phyloP scores from a whole-genome alignment of 2,888 invertebrate genomes.

The Prostheceraeus crozeri region DNA sequence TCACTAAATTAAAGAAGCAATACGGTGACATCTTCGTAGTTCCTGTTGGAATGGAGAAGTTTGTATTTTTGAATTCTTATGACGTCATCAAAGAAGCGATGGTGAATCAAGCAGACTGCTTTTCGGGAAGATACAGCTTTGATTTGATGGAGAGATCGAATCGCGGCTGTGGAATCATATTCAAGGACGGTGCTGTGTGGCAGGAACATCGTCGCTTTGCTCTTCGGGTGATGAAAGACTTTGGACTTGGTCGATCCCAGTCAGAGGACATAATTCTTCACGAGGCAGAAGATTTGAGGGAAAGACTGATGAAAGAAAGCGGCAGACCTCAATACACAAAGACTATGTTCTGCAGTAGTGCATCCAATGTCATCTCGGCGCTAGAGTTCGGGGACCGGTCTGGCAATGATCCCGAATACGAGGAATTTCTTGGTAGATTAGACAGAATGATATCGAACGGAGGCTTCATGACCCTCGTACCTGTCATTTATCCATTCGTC shows the following conservation, averaged over 20 bases:
- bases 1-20: too few relatives aligned
- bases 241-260: conserved; percentile 23
- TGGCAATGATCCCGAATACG: too few relatives aligned
- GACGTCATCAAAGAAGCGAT: conserved; percentile 33
- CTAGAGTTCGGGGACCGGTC: too few relatives aligned
- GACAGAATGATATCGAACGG: too few relatives aligned
- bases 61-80: conserved; percentile 12
- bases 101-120: conserved; percentile 2
- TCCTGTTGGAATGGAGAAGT: conserved; percentile 20
- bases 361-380: too few relatives aligned
- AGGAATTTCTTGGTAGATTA: too few relatives aligned
- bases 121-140: conserved; percentile 24
- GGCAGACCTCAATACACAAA: too few relatives aligned
- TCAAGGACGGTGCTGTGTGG: conserved; percentile 34
- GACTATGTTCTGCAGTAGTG: too few relatives aligned
- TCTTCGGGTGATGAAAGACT: conserved; percentile 31
- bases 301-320: too few relatives aligned
- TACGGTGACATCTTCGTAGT: too few relatives aligned
- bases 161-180: conserved; percentile 34
- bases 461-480: too few relatives aligned
- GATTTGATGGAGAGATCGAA: neutral
- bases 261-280: conserved; percentile 32
- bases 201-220: conserved; percentile 30
- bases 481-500: too few relatives aligned
- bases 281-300: conserved; percentile 3